These are phyloP conservation scores for Micromussa lordhowensis DNA, from an alignment of 92 coral and sea anemone genomes.

Conservation along the genomic window DNA sequence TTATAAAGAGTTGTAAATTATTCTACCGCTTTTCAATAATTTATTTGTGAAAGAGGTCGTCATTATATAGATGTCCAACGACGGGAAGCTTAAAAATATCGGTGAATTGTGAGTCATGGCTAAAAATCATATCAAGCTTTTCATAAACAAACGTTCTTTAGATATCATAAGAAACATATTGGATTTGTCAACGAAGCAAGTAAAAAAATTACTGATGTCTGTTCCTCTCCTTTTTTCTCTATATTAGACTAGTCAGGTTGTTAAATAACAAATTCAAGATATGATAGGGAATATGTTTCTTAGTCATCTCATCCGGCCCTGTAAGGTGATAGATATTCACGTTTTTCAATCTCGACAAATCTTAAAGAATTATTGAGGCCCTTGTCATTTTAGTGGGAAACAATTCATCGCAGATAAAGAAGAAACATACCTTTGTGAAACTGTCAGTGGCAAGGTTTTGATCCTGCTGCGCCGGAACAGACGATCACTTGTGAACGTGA, in stretches of 20 bases:
- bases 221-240: background rate
- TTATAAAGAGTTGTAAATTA: background rate
- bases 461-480: background rate
- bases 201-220: too few species aligned
- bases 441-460: background rate
- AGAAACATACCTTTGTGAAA: background rate
- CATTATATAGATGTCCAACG: background rate
- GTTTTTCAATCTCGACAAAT: background rate
- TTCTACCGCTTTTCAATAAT: background rate
- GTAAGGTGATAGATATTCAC: background rate
- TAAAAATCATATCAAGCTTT: background rate
- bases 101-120: background rate
- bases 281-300: too few species aligned
- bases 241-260: background rate
- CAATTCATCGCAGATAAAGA: background rate
- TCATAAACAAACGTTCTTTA: background rate
- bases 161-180: too few species aligned
- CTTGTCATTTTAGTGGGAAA: background rate
- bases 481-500: background rate
- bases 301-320: background rate
- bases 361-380: too few species aligned
- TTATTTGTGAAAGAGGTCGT: background rate
- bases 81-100: background rate
- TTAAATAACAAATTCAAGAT: background rate
- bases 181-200: too few species aligned